A percentile compares a stretch with the other conserved stretches of the same genome.
These are phyloP conservation scores for Crepidodera aurea DNA, from an alignment of 2,888 invertebrate genomes.

Conservation along the genomic window DNA sequence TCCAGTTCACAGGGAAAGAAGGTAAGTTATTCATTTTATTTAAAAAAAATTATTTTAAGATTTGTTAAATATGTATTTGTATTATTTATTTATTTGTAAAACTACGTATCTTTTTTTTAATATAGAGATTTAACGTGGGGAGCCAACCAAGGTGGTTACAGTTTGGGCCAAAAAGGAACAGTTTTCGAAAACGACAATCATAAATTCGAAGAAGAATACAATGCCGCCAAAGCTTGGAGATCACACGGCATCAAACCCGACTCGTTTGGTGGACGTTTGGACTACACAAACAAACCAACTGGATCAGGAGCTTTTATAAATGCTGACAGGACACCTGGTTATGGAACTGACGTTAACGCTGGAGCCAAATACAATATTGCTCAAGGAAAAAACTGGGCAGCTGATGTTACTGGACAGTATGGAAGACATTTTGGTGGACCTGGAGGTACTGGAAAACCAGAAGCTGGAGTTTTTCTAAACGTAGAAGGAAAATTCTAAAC, in stretches of 20 bases:
- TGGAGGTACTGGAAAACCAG: slow-evolving; percentile 45
- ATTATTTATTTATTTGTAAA: too few species aligned
- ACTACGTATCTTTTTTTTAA: too few species aligned
- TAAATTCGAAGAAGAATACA: slow-evolving; percentile 44
- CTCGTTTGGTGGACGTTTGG: slow-evolving; percentile 45
- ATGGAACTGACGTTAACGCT: slow-evolving; percentile 48
- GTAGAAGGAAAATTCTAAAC: too few species aligned
- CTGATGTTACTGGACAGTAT: slow-evolving; percentile 47
- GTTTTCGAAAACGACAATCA: slow-evolving; percentile 44
- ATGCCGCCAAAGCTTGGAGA: slow-evolving; percentile 45
- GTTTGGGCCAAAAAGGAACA: slow-evolving; percentile 44
- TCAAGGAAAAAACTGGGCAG: slow-evolving; percentile 43
- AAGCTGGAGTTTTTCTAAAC: slow-evolving; percentile 33
- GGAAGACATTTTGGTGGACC: slow-evolving; percentile 48
- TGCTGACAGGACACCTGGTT: slow-evolving; percentile 42
- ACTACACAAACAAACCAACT: slow-evolving; percentile 47
- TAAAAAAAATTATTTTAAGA: too few species aligned
- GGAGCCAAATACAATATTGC: slow-evolving; percentile 44
- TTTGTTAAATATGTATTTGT: too few species aligned
- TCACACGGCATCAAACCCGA: slow-evolving; percentile 45
- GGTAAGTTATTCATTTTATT: slow-evolving; percentile 38
- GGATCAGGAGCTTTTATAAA: slow-evolving; percentile 43
- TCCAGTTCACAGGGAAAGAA: slow-evolving; percentile 34
- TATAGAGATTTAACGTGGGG: slow-evolving; percentile 34
- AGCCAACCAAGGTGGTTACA: slow-evolving; percentile 22